Conservation (phyloP, 2,113 vertebrate species). For the Calyptomena viridis region DNA sequence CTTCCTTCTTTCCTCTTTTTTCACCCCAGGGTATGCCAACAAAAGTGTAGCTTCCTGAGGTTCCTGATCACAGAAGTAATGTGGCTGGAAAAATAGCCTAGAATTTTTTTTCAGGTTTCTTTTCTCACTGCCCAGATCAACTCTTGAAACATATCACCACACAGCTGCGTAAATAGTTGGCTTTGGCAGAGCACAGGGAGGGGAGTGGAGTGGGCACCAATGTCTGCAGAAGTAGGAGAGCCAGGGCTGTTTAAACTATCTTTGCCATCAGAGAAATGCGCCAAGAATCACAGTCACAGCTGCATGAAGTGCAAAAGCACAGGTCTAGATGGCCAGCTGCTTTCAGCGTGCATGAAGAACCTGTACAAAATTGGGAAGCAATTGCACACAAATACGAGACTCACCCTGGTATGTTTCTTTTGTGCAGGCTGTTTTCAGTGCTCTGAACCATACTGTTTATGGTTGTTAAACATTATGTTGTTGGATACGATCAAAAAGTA, state of each 20-base stretch:
- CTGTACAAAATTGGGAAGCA: neutral
- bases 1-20: neutral
- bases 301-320: neutral
- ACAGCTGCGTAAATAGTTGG: conserved; percentile 32
- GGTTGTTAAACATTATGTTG: neutral
- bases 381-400: neutral
- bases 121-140: neutral
- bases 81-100: neutral
- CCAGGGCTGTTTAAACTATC: neutral
- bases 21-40: neutral
- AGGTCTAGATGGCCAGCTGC: neutral
- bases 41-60: neutral
- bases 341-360: neutral
- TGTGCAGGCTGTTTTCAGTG: neutral
- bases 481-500: neutral
- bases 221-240: neutral
- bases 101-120: neutral
- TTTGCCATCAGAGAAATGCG: neutral
- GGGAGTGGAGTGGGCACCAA: neutral
- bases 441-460: neutral
- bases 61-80: neutral
- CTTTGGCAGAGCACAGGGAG: neutral
- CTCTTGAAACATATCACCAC: neutral
- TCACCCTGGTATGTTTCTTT: neutral
- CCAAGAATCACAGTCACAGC: neutral